Evolutionary conservation across 1,140 invertebrate genomes (phyloP), one percentile per base, ranked within the genome.

Genomic region (Pseudomyrmex sp.): DNA sequence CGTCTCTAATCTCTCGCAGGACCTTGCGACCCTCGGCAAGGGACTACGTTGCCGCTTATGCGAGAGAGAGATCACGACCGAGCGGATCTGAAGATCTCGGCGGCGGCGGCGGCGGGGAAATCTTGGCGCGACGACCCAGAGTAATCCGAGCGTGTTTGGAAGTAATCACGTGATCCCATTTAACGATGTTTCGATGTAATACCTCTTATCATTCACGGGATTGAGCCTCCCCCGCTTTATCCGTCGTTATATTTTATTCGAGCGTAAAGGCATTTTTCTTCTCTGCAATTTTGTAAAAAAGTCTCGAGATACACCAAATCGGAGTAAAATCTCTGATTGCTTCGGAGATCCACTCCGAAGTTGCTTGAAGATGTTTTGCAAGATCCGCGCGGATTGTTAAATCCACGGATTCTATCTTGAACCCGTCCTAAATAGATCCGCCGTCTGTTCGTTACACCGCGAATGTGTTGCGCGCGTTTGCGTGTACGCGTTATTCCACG

Each of bases 81-180:
- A 59, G 59, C 48, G 76, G 44, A 52, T 44, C 54, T 44, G 26
- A 26, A 0, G 26, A 26, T 26, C 26, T 26, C 3, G 26, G 26
- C 23, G 44, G 44, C 54, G 52, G 35, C 20, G 20, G 20, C 18
- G 18, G 35, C 62, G 35, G 61, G 63, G 15, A 23, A 80, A 80
- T 80, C 76, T 80, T 59, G 48, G 20, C 46, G 54, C 35, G 26
- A 80, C 44, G 76, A 20, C 59, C 54, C 66, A 35, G 20, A 72
- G 2, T 70, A 70, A 70, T 80, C 76, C 76, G 54, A 72, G 59
- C 66, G 66, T 72, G 76, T 80, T 80, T 66, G 23, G 56, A 80
- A 80, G 66, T 80, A 80, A 80, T 80, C 76, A 70, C 66, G 66
- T 72, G 54, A 72, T 61, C 76, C 54, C 46, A 72, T 72, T 72